These are phyloP conservation scores for Zaprionus capensis DNA, from an alignment of 1,140 invertebrate genomes.

Conservation along the genomic window DNA sequence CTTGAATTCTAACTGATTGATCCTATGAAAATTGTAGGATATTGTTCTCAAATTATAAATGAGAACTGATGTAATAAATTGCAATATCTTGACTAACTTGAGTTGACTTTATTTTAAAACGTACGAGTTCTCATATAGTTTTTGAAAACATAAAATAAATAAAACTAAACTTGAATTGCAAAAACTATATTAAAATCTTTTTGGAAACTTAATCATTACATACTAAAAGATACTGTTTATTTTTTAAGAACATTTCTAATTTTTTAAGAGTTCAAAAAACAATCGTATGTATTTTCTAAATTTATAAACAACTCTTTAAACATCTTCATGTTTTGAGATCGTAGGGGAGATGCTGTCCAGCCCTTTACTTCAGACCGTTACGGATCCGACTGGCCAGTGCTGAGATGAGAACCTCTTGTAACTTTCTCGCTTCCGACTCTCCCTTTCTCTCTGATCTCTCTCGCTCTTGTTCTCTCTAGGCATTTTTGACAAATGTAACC, in stretches of 20 bases:
- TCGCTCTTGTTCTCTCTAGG: conserved; percentile 15
- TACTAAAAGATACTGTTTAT: no score
- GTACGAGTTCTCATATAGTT: no score
- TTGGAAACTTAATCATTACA: no score
- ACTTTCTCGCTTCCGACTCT: conserved; percentile 7
- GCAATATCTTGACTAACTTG: no score
- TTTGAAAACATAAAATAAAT: no score
- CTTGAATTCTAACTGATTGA: no score
- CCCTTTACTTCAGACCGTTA: background rate
- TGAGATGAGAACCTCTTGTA: conserved; percentile 26
- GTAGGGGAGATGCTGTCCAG: background rate
- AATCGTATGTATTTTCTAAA: background rate
- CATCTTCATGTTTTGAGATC: background rate
- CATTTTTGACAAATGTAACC: conserved; percentile 76
- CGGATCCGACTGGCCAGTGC: conserved; percentile 4
- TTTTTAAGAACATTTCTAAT: background rate
- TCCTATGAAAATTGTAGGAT: no score
- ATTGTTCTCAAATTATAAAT: no score
- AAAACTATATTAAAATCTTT: no score
- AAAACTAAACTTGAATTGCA: no score
- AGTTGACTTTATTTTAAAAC: no score
- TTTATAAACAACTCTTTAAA: background rate
- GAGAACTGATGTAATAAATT: no score
- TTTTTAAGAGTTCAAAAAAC: background rate
- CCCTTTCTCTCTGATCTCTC: background rate